Base-by-base conservation (phyloP, 2,797 vertebrate species). In the Cynodonichthys magdalenae region DNA sequence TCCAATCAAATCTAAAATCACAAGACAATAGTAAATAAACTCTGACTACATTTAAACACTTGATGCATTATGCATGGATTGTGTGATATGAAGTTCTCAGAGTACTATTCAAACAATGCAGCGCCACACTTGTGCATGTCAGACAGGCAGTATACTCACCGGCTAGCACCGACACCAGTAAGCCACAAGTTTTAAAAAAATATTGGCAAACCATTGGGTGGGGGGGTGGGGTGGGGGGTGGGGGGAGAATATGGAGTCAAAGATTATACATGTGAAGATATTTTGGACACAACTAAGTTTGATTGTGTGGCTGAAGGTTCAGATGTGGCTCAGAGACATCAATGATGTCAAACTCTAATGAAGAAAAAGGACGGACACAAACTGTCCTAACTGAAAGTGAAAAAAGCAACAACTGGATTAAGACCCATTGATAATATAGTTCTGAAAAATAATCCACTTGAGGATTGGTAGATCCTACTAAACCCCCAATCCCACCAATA, bases 121-220 rank as follows among this genome's bases (percentile, higher is more conserved):
- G 58, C 56, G 34, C 42, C 81, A 90, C 84, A 83, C 79, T 63
- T 74, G 71, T 80, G 84, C 85, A 72, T 58, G 73, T 85, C 74
- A 79, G 59, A 77, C 79, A 62, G 39, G 66, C 60, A 14, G 54
- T 12, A 68, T 68, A 95, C 94, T 96, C 92, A 96, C 95, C 92
- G 80, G 85, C 95, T 97, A 84, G 61, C 82, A 76, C 60, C 75
- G 12, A 62, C 79, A 82, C 76, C 80, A 84, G 53, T 58, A 72
- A 83, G 64, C 59, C 73, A 69, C 68, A 77, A 74, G 63, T 79
- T 68, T 24, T 77, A 66, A 74, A 58, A 39, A 34, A 77, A 63
- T 59, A 79, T 59, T 44, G 58, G 63, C 31, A 70, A 53, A 72
- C 53, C 29, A 15, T 53, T 34, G 49, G 60, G 36, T n/a, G n/a